Percentiles rank a stretch among this genome's conserved stretches.
phyloP scores from a whole-genome alignment of 2,113 vertebrate species.

The Cairina moschata region DNA sequence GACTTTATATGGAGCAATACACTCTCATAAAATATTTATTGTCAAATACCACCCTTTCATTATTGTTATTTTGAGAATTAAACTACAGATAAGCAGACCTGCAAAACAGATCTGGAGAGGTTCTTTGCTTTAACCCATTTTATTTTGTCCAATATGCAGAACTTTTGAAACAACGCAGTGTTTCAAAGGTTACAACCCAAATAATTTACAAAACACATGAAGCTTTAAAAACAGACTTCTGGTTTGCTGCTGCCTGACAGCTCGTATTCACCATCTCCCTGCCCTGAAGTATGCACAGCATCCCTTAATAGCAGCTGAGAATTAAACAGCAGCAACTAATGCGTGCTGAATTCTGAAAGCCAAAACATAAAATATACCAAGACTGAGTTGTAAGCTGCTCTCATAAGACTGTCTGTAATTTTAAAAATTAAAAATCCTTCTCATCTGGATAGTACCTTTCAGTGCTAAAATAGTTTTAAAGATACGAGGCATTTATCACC shows the following conservation, averaged over 20 bases:
- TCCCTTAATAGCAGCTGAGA: neutral
- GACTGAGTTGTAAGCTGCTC: neutral
- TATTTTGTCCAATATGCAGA: neutral
- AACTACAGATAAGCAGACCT: neutral
- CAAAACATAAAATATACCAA: neutral
- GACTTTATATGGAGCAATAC: neutral
- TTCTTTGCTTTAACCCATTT: neutral
- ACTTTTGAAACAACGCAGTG: neutral
- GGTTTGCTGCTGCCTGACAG: neutral
- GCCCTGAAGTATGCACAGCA: neutral
- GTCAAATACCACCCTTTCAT: neutral
- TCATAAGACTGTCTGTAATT: neutral
- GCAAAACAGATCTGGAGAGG: neutral
- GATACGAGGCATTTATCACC: neutral
- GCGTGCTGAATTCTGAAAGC: neutral
- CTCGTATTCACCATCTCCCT: neutral
- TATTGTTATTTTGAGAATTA: neutral
- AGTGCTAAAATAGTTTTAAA: neutral
- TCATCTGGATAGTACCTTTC: neutral
- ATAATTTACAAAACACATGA: neutral
- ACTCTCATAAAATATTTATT: neutral
- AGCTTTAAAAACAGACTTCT: neutral
- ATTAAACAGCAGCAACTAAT: neutral
- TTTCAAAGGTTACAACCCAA: neutral
- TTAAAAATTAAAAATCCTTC: neutral